A percentile compares a stretch with the other conserved stretches of the same genome.
Conservation (phyloP, 1,140 invertebrate species). For the Copidosoma floridanum region DNA sequence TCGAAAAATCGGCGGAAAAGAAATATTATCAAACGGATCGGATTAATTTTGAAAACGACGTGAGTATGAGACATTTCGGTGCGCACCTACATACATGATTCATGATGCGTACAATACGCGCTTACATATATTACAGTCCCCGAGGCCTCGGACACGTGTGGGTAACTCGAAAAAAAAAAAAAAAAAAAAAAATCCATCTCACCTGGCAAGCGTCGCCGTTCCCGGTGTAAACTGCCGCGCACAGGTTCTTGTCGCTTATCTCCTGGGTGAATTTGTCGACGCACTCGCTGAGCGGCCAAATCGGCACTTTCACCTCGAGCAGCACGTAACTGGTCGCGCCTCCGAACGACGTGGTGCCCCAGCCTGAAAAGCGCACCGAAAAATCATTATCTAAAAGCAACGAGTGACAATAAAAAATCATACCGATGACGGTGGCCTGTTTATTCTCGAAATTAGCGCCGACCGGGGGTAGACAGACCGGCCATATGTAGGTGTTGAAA, state of each 20-base stretch:
- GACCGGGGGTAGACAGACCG: slow-evolving; percentile 75
- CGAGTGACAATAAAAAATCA: slow-evolving; percentile 14
- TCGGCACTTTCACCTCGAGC: slow-evolving; percentile 74
- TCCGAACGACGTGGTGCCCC: slow-evolving; percentile 70
- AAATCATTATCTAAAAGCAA: neutral
- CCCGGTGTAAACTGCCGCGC: slow-evolving; percentile 70
- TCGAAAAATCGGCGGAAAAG: too few species aligned
- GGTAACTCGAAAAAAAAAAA: slow-evolving; percentile 5
- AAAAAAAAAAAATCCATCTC: slow-evolving; percentile 29
- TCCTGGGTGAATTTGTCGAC: slow-evolving; percentile 62
- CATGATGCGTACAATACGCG: too few species aligned
- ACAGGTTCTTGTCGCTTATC: slow-evolving; percentile 66
- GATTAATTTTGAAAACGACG: neutral
- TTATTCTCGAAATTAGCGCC: slow-evolving; percentile 63
- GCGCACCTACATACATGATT: too few species aligned
- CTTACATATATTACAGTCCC: too few species aligned
- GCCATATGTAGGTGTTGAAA: slow-evolving; percentile 79
- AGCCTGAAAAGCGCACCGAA: too few species aligned
- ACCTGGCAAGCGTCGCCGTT: slow-evolving; percentile 80
- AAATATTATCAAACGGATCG: slow-evolving; percentile 3
- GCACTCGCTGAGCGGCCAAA: slow-evolving; percentile 76
- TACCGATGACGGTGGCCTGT: slow-evolving; percentile 70
- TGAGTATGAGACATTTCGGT: too few species aligned
- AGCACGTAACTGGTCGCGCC: slow-evolving; percentile 69
- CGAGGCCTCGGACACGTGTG: neutral